Evolutionary conservation across 2,113 vertebrate genomes (phyloP).

Genomic region (Alethe diademata): DNA sequence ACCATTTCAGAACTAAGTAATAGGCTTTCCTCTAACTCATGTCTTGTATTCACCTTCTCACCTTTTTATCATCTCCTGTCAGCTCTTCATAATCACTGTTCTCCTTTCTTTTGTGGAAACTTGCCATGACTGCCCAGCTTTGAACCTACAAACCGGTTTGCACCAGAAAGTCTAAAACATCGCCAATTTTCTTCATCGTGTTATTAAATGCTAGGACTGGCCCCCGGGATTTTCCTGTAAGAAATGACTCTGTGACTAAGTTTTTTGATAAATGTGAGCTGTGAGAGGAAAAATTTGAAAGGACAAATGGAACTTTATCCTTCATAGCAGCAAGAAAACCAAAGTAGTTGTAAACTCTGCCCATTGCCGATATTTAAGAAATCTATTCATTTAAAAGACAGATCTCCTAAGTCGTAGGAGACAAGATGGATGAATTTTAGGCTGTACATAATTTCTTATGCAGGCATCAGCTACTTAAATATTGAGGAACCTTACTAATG

Average conservation of each 20-base stretch:
- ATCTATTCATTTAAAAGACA: not conserved
- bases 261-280: not conserved
- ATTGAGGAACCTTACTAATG: not conserved
- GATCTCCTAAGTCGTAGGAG: not conserved
- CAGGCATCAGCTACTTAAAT: not conserved
- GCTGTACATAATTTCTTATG: not conserved
- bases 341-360: not conserved
- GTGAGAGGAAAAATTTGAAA: not conserved
- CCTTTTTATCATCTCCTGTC: not conserved
- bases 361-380: not conserved
- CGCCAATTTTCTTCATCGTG: not conserved
- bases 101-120: not conserved
- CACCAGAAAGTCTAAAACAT: not conserved
- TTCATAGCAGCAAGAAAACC: not conserved
- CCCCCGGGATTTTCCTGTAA: not conserved
- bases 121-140: not conserved
- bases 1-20: not conserved
- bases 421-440: not conserved
- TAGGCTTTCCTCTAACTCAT: not conserved
- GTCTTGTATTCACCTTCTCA: not conserved
- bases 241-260: not conserved
- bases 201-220: not conserved
- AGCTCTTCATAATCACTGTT: not conserved
- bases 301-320: not conserved
- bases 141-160: not conserved